These are phyloP conservation scores for Margarornis squamiger DNA, from an alignment of 2,797 vertebrate genomes.

Conservation along the genomic window DNA sequence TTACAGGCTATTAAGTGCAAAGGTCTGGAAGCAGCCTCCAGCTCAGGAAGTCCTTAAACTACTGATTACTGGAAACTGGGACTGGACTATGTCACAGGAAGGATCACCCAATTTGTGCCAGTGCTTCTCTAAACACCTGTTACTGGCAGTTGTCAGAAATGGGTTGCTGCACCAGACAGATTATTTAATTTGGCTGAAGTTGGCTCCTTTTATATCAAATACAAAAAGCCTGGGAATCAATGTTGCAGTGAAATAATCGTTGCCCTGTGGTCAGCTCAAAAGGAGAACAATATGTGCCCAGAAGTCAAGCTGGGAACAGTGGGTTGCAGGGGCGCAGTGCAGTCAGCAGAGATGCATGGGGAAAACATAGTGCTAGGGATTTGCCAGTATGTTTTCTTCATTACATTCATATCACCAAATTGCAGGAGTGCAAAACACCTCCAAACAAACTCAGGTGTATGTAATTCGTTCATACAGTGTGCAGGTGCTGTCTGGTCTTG, in stretches of 20 bases:
- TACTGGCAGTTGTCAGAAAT: background rate
- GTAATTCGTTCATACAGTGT: background rate
- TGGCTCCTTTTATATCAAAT: background rate
- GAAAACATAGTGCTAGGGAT: background rate
- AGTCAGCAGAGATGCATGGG: background rate
- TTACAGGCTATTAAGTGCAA: constrained; percentile 41
- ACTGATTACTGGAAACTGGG: constrained; percentile 46
- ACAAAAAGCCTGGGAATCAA: background rate
- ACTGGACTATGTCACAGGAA: constrained; percentile 2
- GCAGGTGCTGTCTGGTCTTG: background rate
- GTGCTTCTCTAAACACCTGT: background rate
- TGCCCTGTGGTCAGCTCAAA: background rate
- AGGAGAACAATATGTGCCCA: background rate
- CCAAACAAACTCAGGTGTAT: background rate
- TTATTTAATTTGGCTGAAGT: background rate
- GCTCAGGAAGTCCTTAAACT: constrained; percentile 46
- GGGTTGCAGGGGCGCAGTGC: background rate
- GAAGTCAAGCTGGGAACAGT: background rate
- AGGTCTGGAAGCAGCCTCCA: constrained; percentile 33
- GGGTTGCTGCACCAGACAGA: background rate
- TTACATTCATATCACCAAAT: background rate
- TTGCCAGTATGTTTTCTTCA: background rate
- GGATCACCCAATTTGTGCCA: background rate
- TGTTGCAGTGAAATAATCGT: background rate
- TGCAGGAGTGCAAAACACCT: background rate